Percentiles rank a stretch among this genome's conserved stretches.
These are phyloP conservation scores for rat (Rattus norvegicus) DNA, from an alignment of 2,113 vertebrate species.

Conservation along the genomic window GRCr8 NC_086021.1:114940001-114940500, in stretches of 20 bases:
- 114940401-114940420: background rate
- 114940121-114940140: background rate
- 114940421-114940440: background rate
- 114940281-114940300: background rate
- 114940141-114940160: background rate
- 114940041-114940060: background rate
- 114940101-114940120: background rate
- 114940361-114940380: background rate
- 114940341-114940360: background rate
- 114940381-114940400: background rate
- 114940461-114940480: background rate
- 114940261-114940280: background rate
- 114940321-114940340: background rate
- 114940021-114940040: background rate
- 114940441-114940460: background rate
- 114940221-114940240: background rate
- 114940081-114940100: background rate
- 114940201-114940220: background rate
- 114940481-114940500: background rate
- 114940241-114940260: background rate
- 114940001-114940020: background rate
- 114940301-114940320: background rate
- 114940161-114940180: background rate
- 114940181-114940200: rapidly evolving
- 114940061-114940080: background rate